Conservation (phyloP, 2,888 invertebrate species). For the Oithona nana region DNA sequence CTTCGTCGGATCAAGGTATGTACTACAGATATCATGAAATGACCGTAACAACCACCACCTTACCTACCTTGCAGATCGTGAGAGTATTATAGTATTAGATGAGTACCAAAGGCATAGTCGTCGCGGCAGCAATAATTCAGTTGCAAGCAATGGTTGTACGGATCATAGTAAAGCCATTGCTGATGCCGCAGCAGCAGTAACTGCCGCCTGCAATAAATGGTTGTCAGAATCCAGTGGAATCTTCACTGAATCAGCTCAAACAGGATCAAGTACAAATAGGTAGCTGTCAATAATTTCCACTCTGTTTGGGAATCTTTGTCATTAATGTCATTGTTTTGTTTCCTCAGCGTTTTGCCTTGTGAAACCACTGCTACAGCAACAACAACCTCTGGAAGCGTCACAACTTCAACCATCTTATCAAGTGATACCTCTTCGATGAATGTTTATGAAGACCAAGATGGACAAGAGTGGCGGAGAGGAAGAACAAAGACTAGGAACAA, state of each 20-base stretch:
- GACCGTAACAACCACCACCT: no score
- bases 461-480: neutral
- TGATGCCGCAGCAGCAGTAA: neutral
- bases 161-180: neutral
- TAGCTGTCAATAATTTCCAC: no score
- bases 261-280: neutral
- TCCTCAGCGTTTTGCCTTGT: no score
- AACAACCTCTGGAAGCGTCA: neutral
- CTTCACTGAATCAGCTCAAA: neutral
- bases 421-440: neutral
- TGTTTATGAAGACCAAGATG: neutral
- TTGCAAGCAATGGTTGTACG: neutral
- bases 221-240: conserved; percentile 13
- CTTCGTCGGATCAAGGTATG: neutral
- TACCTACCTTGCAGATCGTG: neutral
- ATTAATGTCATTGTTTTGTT: no score
- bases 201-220: neutral
- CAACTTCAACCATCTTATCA: neutral
- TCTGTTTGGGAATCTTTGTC: no score
- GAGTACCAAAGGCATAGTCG: neutral
- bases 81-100: neutral
- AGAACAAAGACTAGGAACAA: neutral
- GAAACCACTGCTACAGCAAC: neutral
- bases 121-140: neutral
- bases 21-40: no score